A percentile compares a stretch with the other conserved stretches of the same genome.
Conservation (phyloP, 2,113 vertebrate genomes). For the Thamnophis sirtalis region DNA sequence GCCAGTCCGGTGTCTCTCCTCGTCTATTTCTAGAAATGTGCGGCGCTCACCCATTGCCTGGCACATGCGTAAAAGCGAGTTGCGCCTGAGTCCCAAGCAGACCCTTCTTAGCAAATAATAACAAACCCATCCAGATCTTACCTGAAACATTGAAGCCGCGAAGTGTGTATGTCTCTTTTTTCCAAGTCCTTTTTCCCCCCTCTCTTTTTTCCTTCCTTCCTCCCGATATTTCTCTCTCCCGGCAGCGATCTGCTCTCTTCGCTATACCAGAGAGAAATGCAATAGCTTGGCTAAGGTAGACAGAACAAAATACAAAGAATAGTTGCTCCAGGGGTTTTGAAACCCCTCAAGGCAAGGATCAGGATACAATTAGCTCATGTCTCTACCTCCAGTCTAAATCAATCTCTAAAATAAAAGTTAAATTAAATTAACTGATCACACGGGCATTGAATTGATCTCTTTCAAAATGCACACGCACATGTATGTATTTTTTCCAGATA, state of each 20-base stretch:
- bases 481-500: constrained; percentile 52
- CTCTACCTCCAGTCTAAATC: constrained; percentile 93
- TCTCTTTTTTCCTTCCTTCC: constrained; percentile 71
- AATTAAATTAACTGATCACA: constrained; percentile 83
- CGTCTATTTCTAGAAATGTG: constrained; percentile 55
- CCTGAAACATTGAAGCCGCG: constrained; percentile 85
- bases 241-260: constrained; percentile 88
- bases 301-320: constrained; percentile 97
- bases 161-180: constrained; percentile 55
- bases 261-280: constrained; percentile 96
- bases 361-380: constrained; percentile 99
- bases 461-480: constrained; percentile 68
- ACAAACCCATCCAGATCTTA: constrained; percentile 85
- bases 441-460: constrained; percentile 76
- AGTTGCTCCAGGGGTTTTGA: constrained; percentile 95
- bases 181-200: constrained; percentile 52
- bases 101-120: constrained; percentile 81
- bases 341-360: constrained; percentile 99
- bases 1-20: constrained; percentile 11
- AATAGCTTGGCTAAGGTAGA: constrained; percentile 98
- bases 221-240: constrained; percentile 75
- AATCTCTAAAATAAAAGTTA: constrained; percentile 90
- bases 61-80: constrained; percentile 96
- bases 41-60: constrained; percentile 76
- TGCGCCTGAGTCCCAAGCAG: constrained; percentile 85